Base-by-base conservation (phyloP, 1,140 invertebrate genomes). In the Venustaconcha ellipsiformis region DNA sequence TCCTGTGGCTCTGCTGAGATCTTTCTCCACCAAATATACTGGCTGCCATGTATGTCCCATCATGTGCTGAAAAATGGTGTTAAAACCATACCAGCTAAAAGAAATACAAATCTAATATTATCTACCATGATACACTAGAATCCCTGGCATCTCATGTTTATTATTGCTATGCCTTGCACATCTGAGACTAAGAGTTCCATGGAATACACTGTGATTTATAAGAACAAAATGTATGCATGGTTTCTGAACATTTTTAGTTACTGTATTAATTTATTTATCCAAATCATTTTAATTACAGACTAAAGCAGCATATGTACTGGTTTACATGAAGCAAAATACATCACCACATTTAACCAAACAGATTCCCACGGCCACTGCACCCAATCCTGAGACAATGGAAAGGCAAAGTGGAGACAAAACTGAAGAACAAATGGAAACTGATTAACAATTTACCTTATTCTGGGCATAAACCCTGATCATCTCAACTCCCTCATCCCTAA, bases 271-370 rank as follows among this genome's bases (percentile, higher is more conserved):
- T 48, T 55, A 57, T 69, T 17, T 8, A 58, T 11, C 62, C 56
- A 23, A 60, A 58, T 68, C 64, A 66, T 81, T 72, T 78, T 77
- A 55, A 70, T 84, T 85, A 17, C 83, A 91, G 90, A 89, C 91
- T 20, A 92, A 91, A 80, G 89, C 89, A 67, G 91, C 90, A 0
- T 92, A 92, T 82, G 91, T 92, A 0, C 78, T 92, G 37, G 91
- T 92, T 58, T 92, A 92, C 80, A 86, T 91, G 71, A 82, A 84
- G 55, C 77, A 88, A 63, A 84, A 85, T 18, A 57, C 71, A 55
- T 48, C 62, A 26, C 57, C 71, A 37, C 14, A 65, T 14, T 23
- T 55, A 14, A n/a, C 68, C 13, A n/a, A 48, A 64, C 57, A 23
- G 17, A 20, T n/a, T 14, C 56, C 60, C 15, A 26, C 20, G n/a